Percentiles rank a stretch among this genome's conserved stretches.
Evolutionary conservation across 2,888 invertebrate species (phyloP).

Genomic region (Drosophila putrida): DNA sequence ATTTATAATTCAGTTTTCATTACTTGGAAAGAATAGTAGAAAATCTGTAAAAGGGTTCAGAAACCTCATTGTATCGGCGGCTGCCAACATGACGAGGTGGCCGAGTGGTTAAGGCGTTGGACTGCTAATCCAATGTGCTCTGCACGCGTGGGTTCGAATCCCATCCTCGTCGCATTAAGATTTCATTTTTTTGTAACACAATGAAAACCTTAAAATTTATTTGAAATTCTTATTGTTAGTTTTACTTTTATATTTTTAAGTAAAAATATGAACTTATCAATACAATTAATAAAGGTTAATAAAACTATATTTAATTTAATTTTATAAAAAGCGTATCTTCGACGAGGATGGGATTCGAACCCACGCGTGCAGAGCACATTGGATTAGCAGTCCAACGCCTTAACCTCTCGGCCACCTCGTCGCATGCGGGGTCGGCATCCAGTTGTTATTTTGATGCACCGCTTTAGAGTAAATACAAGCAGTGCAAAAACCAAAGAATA

Average conservation of each 20-base stretch:
- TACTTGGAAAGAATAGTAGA: not conserved
- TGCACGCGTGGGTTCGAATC: constrained; percentile 96
- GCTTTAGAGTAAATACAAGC: not conserved
- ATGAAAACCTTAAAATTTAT: not conserved
- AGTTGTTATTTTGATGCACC: constrained; percentile 25
- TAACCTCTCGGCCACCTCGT: constrained; percentile 95
- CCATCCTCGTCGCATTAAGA: constrained; percentile 89
- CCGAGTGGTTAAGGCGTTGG: constrained; percentile 95
- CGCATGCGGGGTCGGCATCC: constrained; percentile 69
- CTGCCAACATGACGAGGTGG: constrained; percentile 89
- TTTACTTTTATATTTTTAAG: not conserved
- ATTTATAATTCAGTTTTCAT: constrained; percentile 28
- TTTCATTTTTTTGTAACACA: constrained; percentile 26
- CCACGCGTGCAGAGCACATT: constrained; percentile 94
- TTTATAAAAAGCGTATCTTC: constrained; percentile 56
- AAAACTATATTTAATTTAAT: not conserved
- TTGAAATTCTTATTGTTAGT: not conserved
- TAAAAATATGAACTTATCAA: not conserved
- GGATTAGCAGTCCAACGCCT: constrained; percentile 95
- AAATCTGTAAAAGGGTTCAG: constrained; percentile 34
- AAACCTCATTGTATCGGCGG: constrained; percentile 35
- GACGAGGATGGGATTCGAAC: constrained; percentile 94
- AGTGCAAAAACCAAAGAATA: constrained; percentile 6
- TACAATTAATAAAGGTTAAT: not conserved
- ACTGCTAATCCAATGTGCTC: constrained; percentile 95